Conservation (phyloP, 2,797 vertebrate species). For the Rachycentron canadum region DNA sequence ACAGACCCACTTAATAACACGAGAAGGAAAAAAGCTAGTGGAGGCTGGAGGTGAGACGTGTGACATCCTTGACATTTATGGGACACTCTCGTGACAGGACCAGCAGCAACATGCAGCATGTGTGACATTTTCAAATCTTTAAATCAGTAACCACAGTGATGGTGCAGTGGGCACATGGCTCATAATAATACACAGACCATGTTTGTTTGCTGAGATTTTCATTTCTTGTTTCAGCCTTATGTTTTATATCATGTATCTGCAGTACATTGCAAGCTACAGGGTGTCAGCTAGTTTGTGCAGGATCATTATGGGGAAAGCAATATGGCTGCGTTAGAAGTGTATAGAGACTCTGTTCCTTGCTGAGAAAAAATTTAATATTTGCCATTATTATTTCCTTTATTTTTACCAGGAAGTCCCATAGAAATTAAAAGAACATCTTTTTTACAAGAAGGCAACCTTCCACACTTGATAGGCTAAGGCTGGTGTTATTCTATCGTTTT, state of each 20-base stretch:
- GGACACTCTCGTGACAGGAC: neutral
- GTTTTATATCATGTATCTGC: neutral
- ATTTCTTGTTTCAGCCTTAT: neutral
- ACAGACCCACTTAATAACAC: conserved; percentile 21
- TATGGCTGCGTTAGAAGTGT: neutral
- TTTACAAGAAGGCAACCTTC: neutral
- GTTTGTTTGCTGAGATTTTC: neutral
- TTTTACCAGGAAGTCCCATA: too few relatives aligned
- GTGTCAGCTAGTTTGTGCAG: neutral
- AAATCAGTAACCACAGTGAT: neutral
- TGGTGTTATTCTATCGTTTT: neutral
- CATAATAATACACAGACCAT: neutral
- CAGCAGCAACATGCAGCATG: neutral
- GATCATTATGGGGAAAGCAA: neutral
- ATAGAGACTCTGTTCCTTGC: neutral
- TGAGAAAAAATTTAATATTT: too few relatives aligned
- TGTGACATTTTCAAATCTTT: neutral
- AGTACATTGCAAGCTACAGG: neutral
- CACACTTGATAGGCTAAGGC: neutral
- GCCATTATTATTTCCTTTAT: too few relatives aligned
- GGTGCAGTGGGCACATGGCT: neutral
- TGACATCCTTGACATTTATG: conserved; percentile 35
- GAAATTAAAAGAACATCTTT: too few relatives aligned
- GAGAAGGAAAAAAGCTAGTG: neutral
- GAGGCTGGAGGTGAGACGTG: conserved; percentile 3